phyloP scores from a whole-genome alignment of 2,797 vertebrate genomes.

The Eurystomus glaucurus region DNA sequence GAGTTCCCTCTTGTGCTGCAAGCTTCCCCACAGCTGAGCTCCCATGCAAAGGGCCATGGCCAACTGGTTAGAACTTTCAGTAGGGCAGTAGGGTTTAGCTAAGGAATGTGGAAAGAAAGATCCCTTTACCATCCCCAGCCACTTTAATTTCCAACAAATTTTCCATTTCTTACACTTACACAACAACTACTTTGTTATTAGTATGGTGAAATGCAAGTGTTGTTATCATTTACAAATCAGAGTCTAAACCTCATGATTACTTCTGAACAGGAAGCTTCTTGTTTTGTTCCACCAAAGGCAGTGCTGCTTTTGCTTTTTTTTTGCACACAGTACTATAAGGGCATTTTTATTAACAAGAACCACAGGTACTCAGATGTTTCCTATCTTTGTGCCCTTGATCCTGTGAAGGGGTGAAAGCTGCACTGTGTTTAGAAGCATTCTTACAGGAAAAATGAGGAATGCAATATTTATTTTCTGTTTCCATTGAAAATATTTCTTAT shows the following conservation, averaged over 20 bases:
- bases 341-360: not conserved
- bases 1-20: not conserved
- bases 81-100: not conserved
- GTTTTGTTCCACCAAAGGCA: not conserved
- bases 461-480: conserved; percentile 1
- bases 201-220: fast-evolving
- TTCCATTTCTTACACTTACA: not conserved
- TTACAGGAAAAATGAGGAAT: conserved; percentile 7
- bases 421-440: not conserved
- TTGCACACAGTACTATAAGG: not conserved
- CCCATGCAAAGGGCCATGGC: fast-evolving
- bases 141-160: not conserved
- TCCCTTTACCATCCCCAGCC: not conserved
- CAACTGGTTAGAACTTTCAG: not conserved
- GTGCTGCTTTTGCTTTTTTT: not conserved
- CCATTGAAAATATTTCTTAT: conserved; percentile 6
- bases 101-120: not conserved
- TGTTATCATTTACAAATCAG: not conserved
- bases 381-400: conserved; percentile 21
- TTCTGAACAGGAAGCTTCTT: not conserved
- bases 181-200: not conserved
- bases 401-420: not conserved
- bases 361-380: not conserved
- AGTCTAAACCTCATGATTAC: not conserved
- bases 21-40: not conserved